A percentile compares a stretch with the other conserved stretches of the same genome.
Conservation (phyloP, 1,140 invertebrate genomes). For the Polypedilum pembai region DNA sequence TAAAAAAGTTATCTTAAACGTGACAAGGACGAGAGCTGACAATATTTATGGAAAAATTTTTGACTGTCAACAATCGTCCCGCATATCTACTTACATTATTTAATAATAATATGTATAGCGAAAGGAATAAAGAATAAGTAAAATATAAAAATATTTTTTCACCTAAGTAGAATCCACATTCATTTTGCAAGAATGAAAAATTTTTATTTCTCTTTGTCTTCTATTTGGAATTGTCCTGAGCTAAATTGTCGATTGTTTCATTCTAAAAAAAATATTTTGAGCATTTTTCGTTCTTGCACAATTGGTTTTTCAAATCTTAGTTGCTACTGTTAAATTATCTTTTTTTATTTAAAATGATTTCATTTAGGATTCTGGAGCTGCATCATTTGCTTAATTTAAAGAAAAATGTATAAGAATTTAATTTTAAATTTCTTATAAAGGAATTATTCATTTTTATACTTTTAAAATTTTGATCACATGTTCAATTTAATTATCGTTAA, state of each 20-base stretch:
- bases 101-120: neutral
- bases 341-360: neutral
- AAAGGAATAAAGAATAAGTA: constrained; percentile 1
- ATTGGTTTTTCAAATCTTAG: neutral
- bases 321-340: neutral
- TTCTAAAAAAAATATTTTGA: constrained; percentile 21
- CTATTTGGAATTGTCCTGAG: constrained; percentile 22
- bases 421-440: neutral
- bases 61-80: neutral
- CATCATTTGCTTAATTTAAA: neutral
- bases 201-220: constrained; percentile 22
- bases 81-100: neutral
- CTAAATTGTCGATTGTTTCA: constrained; percentile 21
- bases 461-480: neutral
- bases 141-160: neutral
- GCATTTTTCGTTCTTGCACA: constrained; percentile 27
- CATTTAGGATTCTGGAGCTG: constrained; percentile 23
- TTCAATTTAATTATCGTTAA: neutral
- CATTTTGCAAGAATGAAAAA: constrained; percentile 28
- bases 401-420: neutral
- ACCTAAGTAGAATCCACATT: neutral
- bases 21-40: neutral
- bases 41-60: neutral
- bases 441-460: too few relatives aligned
- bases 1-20: neutral